Evolutionary conservation across 1,140 invertebrate species (phyloP), one percentile per base, ranked within the genome.

Genomic region (Ceratina japonica): DNA sequence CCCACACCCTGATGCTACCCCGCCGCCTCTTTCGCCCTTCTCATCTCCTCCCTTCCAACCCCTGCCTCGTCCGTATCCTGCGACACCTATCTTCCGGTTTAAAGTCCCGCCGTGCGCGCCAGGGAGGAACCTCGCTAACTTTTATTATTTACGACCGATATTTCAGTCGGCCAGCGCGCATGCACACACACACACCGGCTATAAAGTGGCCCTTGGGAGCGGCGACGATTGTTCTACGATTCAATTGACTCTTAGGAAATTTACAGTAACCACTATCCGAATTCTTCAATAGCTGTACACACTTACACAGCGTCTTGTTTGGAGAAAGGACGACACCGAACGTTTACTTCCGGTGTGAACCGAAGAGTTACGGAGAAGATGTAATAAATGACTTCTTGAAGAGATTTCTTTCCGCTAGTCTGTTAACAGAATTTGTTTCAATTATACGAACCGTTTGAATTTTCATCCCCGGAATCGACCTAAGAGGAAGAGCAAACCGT

Each of bases 91-190:
- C 91, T 93, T 93, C 92, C 92, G 92, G 91, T 93, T 92, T 92
- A 90, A 92, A 92, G 91, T 92, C 90, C 91, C 86, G 83, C 81
- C 90, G 90, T 87, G 88, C 88, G 88, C 84, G 89, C 91, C 85
- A 88, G 86, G 83, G 86, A 90, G 89, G 90, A 92, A 91, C 89
- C 90, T 89, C 90, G 90, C 91, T 90, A 93, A 93, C 92, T 93
- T 93, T 93, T 93, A 93, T 92, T 93, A 93, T 93, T 93, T 93
- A 93, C 91, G 92, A 91, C 91, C 92, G 91, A 93, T 92, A 92
- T 92, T 93, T 91, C 91, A 90, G 89, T 89, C 89, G 69, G 83
- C 68, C 79, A 69, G 59, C 79, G 80, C 77, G 84, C 82, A 77
- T 88, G 77, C 84, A 85, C 84, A 70, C 44, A 71, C 84, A 85